Evolutionary conservation across 1,140 invertebrate species (phyloP), one percentile per base, ranked within the genome.

Genomic region (Homalodisca vitripennis): DNA sequence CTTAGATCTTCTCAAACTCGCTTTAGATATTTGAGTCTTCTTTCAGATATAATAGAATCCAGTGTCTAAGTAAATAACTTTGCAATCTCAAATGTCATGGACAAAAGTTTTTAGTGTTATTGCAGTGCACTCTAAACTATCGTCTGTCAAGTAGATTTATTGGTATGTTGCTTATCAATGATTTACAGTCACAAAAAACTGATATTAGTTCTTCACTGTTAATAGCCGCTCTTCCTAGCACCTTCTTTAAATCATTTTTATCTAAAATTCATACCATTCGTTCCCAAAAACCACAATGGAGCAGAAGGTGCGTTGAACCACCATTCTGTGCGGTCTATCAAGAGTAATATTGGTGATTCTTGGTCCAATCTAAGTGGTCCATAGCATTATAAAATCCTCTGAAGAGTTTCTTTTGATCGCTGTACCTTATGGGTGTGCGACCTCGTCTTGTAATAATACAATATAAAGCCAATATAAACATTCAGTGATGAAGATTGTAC

Each of bases 341-440:
- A 22, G 20, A 53, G 12, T 53, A 22, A 3, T 14, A 3, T 53
- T 53, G 12, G 20, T 6, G 6, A 53, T 53, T 12, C 12, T n/a
- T 22, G 20, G 6, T 20, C 48, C 48, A 53, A 22, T 53, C 20
- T 22, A 53, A 22, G 12, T 22, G 12, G 20, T 53, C 20, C 12
- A 53, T 12, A 12, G 48, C 12, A 22, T 53, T 53, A 6, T 12
- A 6, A 12, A 22, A 3, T 3, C 48, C 48, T 53, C 6, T 12
- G 60, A 80, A 80, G 69, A 78, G 80, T 6, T 70, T 78, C 0
- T 75, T 80, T 66, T 82, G 81, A 64, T 82, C 3, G 41, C 73
- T 78, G 60, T 76, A 80, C 6, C 82, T 75, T 0, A 74, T 73
- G 0, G 57, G 46, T 0, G 78, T 78, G 66, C 75, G 68, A 53